Base-by-base conservation (phyloP, 2,888 invertebrate genomes). In the Microdon myrmicae region DNA sequence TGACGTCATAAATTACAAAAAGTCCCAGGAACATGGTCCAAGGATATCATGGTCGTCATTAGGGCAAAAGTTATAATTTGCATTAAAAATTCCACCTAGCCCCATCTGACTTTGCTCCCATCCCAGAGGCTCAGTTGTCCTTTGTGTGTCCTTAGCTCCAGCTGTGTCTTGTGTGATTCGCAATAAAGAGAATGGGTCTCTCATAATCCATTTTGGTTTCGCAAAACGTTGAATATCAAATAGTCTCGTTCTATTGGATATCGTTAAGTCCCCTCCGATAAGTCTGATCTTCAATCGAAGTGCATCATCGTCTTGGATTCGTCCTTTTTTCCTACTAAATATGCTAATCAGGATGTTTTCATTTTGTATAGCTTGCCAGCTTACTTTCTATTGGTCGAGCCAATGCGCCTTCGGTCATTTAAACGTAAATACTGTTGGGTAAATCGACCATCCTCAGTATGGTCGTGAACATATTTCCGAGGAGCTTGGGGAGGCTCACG, bases 311-410 rank as follows among this genome's bases (percentile, higher is more conserved):
- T 9, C n/a, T n/a, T n/a, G 4, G 10, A 10, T 5, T 5, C 16
- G 1, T 17, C n/a, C 22, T 22, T 25, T 34, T 32, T 20, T 2
- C 8, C 56, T 23, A 45, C 64, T 58, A 37, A 64, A 64, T 58
- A 64, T 64, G 64, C 64, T 64, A 64, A 64, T 64, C 64, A 47
- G 58, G 51, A 53, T 58, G 58, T 64, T 58, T 49, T 49, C 45
- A n/a, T n/a, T n/a, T n/a, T n/a, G n/a, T n/a, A n/a, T n/a, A n/a
- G n/a, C n/a, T 34, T 31, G 28, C 7, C 20, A 26, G 6, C 4
- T n/a, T n/a, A n/a, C n/a, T n/a, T n/a, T n/a, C n/a, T n/a, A 29
- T 38, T 28, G 16, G 28, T 48, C 14, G 37, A 55, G 45, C 39
- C 55, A 64, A 58, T 64, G 64, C 58, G 64, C 53, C 58, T 56